Evolutionary conservation across 2,797 vertebrate genomes (phyloP).

Genomic region (Phrynocephalus guinanensis): DNA sequence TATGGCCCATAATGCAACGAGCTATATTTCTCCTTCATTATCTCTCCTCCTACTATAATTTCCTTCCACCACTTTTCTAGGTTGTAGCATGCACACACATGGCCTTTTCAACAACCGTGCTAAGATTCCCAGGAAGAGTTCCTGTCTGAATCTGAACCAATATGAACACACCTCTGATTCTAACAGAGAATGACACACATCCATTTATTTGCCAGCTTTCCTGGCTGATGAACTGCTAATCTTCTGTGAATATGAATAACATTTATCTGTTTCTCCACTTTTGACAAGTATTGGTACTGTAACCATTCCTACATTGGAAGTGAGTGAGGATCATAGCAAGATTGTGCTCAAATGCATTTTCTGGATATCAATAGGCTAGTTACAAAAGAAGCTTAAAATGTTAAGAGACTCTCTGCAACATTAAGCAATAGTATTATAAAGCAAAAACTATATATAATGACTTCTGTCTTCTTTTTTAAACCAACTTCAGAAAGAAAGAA

Average conservation of each 20-base stretch:
- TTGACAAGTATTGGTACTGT: conserved; percentile 15
- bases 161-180: not conserved
- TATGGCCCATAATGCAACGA: not conserved
- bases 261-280: conserved; percentile 5
- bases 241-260: not conserved
- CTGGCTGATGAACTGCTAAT: not conserved
- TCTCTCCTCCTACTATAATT: not conserved
- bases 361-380: not conserved
- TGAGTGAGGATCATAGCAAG: not conserved
- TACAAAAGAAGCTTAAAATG: not conserved
- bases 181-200: not conserved
- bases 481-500: not conserved
- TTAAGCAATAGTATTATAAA: not conserved
- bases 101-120: not conserved
- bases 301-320: not conserved
- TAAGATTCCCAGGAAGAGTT: not conserved
- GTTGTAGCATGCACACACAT: not conserved
- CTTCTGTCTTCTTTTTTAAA: not conserved
- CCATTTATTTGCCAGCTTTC: conserved; percentile 9
- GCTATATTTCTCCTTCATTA: not conserved
- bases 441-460: not conserved
- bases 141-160: not conserved
- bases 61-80: no score
- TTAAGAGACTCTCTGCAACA: not conserved
- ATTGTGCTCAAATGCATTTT: not conserved